Evolutionary conservation across 1,140 invertebrate species (phyloP).

Genomic region (Globodera rostochiensis): DNA sequence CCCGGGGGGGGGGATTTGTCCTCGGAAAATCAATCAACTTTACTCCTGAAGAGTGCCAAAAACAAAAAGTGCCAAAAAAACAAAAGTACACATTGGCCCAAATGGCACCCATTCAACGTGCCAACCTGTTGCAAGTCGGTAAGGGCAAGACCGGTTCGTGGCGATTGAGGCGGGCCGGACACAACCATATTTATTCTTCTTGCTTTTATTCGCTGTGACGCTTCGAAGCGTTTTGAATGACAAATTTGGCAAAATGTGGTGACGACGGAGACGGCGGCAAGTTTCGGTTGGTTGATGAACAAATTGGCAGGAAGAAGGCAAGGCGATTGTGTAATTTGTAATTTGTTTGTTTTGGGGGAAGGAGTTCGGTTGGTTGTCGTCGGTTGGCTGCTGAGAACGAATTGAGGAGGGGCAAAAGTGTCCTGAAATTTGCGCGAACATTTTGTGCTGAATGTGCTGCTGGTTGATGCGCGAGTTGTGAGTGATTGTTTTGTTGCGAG

Average conservation of each 20-base stretch:
- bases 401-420: neutral
- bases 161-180: slow-evolving; percentile 51
- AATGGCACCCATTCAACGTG: no score
- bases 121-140: slow-evolving; percentile 48
- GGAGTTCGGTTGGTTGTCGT: neutral
- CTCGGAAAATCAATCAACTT: no score
- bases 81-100: no score
- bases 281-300: neutral
- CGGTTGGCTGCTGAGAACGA: neutral
- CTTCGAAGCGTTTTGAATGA: neutral
- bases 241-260: neutral
- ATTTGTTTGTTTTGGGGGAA: neutral
- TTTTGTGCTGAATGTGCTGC: neutral
- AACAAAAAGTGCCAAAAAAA: no score
- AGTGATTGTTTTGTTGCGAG: neutral
- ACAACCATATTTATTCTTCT: slow-evolving; percentile 25
- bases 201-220: neutral
- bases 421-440: neutral
- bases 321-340: neutral
- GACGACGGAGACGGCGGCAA: no score
- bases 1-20: no score
- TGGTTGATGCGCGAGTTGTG: neutral
- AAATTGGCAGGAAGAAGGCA: neutral
- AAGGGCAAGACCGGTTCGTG: slow-evolving; percentile 57
- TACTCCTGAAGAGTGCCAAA: no score